phyloP scores from a whole-genome alignment of 2,888 invertebrate species.

The Esperia sulphurella region DNA sequence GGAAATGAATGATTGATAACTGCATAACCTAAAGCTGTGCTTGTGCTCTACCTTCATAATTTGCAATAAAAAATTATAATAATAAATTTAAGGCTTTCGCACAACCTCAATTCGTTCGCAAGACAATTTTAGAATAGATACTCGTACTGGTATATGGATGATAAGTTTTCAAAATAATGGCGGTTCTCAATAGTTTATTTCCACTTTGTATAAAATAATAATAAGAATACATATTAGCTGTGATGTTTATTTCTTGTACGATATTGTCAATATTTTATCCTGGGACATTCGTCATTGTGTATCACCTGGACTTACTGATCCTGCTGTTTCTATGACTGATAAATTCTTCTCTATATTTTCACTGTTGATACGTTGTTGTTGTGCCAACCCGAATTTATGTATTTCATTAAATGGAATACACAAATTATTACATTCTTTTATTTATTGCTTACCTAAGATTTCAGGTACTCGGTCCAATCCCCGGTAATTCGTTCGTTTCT shows the following conservation, averaged over 20 bases:
- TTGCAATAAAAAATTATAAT: too few relatives aligned
- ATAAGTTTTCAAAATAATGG: too few relatives aligned
- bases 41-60: too few relatives aligned
- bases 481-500: too few relatives aligned
- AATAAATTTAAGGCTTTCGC: too few relatives aligned
- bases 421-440: constrained; percentile 14
- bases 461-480: too few relatives aligned
- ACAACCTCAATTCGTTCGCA: too few relatives aligned
- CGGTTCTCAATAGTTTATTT: too few relatives aligned
- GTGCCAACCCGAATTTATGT: constrained; percentile 78
- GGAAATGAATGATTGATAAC: too few relatives aligned
- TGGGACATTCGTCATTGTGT: constrained; percentile 16
- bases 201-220: neutral
- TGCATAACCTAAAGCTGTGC: too few relatives aligned
- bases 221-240: neutral
- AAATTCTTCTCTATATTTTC: constrained; percentile 56
- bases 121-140: too few relatives aligned
- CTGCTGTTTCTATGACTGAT: constrained; percentile 53
- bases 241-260: neutral
- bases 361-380: constrained; percentile 68
- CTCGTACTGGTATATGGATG: too few relatives aligned
- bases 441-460: neutral
- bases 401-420: constrained; percentile 72
- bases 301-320: constrained; percentile 16
- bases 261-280: constrained; percentile 10